Evolutionary conservation across 2,888 invertebrate genomes (phyloP).

Genomic region (Unio delphinus): DNA sequence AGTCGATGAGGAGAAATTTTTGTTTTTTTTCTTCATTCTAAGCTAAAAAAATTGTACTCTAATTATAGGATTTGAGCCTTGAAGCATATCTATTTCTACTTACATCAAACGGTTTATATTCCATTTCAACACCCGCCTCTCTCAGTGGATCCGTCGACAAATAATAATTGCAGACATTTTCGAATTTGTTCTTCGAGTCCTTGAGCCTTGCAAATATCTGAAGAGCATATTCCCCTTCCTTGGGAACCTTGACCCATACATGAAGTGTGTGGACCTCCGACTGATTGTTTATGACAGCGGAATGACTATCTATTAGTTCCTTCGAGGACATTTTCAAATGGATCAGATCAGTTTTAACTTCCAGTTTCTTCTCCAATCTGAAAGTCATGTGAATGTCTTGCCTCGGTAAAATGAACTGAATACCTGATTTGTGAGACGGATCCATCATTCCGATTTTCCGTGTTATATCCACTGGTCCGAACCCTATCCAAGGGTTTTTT

Average conservation of each 20-base stretch:
- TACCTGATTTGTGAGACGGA: constrained; percentile 30
- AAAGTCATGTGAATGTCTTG: constrained; percentile 31
- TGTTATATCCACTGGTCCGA: constrained; percentile 30
- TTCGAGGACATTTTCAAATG: too few species aligned
- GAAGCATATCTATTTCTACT: not conserved
- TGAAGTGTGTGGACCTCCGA: constrained; percentile 21
- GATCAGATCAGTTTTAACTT: constrained; percentile 15
- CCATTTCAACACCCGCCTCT: constrained; percentile 16
- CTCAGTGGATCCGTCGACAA: constrained; percentile 30
- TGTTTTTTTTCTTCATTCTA: too few species aligned
- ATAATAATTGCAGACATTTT: constrained; percentile 34
- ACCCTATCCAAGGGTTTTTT: constrained; percentile 23
- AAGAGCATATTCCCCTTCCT: constrained; percentile 32
- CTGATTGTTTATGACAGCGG: constrained; percentile 25
- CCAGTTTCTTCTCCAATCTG: constrained; percentile 14
- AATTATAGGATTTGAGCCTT: too few species aligned
- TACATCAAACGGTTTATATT: constrained; percentile 31
- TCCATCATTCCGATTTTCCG: constrained; percentile 17
- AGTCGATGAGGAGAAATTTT: too few species aligned
- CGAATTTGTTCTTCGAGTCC: constrained; percentile 8
- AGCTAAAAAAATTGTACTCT: too few species aligned
- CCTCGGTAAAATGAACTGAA: constrained; percentile 28
- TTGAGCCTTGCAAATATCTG: constrained; percentile 19
- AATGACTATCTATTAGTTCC: too few species aligned
- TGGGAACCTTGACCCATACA: constrained; percentile 18